Percentiles rank a stretch among this genome's conserved stretches.
These are phyloP conservation scores for Coreius guichenoti DNA, from an alignment of 2,797 vertebrate genomes.

Conservation along the genomic window DNA sequence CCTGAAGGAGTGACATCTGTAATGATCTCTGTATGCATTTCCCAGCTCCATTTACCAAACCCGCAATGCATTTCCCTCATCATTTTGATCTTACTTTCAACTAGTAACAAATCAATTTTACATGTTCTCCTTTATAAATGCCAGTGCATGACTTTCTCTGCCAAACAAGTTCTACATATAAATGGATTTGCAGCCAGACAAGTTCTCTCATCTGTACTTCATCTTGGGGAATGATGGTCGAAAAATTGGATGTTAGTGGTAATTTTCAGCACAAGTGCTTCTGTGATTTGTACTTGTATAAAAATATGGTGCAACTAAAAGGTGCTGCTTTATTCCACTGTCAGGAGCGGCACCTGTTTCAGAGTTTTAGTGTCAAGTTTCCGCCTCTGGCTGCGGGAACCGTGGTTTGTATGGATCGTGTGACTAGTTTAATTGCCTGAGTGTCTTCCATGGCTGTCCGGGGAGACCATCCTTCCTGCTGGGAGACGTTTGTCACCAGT, in stretches of 20 bases:
- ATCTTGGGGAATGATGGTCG: conserved; percentile 3
- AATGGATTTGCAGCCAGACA: conserved; percentile 24
- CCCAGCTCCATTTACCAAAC: not conserved
- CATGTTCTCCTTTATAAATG: conserved; percentile 8
- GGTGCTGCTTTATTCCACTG: conserved; percentile 20
- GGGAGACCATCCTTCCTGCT: conserved; percentile 34
- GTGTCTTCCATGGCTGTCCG: conserved; percentile 26
- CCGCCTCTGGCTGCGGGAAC: conserved; percentile 20
- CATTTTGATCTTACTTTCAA: conserved; percentile 7
- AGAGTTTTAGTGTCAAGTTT: conserved; percentile 32
- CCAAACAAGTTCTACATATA: conserved; percentile 36
- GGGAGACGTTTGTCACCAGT: conserved; percentile 51
- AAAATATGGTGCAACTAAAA: conserved; percentile 3
- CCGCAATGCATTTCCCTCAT: not conserved
- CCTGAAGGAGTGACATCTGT: not conserved
- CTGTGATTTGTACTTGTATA: conserved; percentile 40
- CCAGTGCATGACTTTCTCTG: conserved; percentile 16
- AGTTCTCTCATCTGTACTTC: conserved; percentile 23
- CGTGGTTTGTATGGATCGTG: conserved; percentile 48
- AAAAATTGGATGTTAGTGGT: conserved; percentile 40
- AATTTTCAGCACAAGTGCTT: conserved; percentile 36
- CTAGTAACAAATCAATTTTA: conserved; percentile 18
- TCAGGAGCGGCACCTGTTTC: conserved; percentile 31
- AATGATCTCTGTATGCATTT: conserved; percentile 5
- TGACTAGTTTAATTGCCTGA: conserved; percentile 47